Conservation (phyloP, 1,140 invertebrate genomes). For the Meloidogyne floridensis region DNA sequence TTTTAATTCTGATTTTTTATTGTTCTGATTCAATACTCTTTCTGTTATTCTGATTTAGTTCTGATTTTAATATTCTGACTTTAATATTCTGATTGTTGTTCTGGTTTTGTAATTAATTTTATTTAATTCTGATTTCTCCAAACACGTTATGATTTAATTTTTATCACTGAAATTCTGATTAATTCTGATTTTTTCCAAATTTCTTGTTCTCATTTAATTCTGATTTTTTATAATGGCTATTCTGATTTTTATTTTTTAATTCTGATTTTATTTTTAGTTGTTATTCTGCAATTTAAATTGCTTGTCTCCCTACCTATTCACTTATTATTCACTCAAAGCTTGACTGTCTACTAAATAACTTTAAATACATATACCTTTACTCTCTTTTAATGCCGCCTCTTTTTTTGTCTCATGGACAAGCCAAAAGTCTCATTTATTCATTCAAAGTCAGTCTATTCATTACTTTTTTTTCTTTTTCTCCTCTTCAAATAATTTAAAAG, state of each 20-base stretch:
- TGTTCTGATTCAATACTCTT: neutral
- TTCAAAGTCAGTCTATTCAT: neutral
- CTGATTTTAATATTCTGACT: too few species aligned
- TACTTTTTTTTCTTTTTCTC: neutral
- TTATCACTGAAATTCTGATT: too few species aligned
- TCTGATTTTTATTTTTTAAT: too few species aligned
- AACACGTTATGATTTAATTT: too few species aligned
- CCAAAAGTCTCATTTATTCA: neutral
- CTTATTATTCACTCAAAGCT: too few species aligned
- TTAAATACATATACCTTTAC: neutral
- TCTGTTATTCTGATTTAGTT: neutral
- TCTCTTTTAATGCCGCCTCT: neutral
- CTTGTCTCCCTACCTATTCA: too few species aligned
- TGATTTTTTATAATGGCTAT: too few species aligned
- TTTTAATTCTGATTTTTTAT: neutral
- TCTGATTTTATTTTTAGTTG: too few species aligned
- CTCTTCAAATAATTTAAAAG: neutral
- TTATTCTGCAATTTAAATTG: too few species aligned
- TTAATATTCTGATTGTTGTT: neutral
- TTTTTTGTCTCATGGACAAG: conserved; percentile 3
- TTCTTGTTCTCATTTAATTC: too few species aligned
- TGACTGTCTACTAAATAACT: neutral
- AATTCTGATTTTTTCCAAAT: too few species aligned
- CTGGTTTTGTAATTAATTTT: neutral
- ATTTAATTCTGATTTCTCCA: too few species aligned